Evolutionary conservation across 2,888 invertebrate genomes (phyloP), one percentile per base, ranked within the genome.

Genomic region (Priocnemis perturbator): DNA sequence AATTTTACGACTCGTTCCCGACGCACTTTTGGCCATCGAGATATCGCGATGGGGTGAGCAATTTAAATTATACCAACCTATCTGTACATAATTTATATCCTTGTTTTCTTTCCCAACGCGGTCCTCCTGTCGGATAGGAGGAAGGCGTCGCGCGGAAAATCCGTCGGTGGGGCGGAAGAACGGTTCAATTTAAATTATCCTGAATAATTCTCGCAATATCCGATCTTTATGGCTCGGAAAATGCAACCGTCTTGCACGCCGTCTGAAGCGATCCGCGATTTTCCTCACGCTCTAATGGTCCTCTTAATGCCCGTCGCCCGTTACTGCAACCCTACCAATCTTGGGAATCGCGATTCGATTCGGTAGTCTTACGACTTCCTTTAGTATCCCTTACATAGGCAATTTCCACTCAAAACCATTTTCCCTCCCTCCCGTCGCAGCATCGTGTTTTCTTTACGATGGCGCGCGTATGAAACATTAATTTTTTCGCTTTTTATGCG

Each of bases 151-250:
- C 80, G 75, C 67, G 62, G 68, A 63, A 70, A 77, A 77, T 68
- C 26, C 79, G 48, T 64, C 72, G 50, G 50, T 19, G 55, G 64
- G 60, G 48, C 20, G 63, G 26, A 47, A 44, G 64, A 56, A 57
- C 58, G 60, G 57, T 71, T 85, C 87, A 86, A 87, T 88, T 88
- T 86, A 87, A 88, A 88, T 88, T 86, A 87, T 87, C 85, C 84
- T 85, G 86, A 87, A 87, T 87, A 87, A 87, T 88, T 87, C 83
- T 81, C 77, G 83, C 81, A 86, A 86, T 87, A 86, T 87, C 86
- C 86, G 84, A 83, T 87, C 80, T 87, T 88, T 87, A 88, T 88
- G 86, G 83, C 83, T 84, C 70, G 86, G 86, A 87, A 86, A 85
- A 85, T 86, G 80, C 80, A 81, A 71, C 78, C 81, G 76, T 77